Evolutionary conservation across 2,113 vertebrate species (phyloP).

Genomic region (Capreolus pygargus): DNA sequence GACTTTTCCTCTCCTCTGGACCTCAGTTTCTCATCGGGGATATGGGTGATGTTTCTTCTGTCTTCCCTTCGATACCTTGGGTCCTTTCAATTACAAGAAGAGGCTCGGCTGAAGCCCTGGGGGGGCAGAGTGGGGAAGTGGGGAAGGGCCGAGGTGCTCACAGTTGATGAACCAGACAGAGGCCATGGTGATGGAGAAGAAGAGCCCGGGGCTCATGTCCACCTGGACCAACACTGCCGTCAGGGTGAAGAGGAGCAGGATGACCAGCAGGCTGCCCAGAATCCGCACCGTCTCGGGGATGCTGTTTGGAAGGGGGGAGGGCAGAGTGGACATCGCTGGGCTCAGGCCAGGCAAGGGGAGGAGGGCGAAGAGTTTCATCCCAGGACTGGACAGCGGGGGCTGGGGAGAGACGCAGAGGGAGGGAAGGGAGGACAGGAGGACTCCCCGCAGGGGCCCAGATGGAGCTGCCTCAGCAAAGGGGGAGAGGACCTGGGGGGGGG

Average conservation of each 20-base stretch:
- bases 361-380: not conserved
- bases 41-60: not conserved
- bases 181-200: constrained; percentile 91
- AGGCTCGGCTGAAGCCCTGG: not conserved
- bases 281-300: constrained; percentile 85
- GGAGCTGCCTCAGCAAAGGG: not conserved
- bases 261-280: constrained; percentile 85
- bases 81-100: not conserved
- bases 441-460: not conserved
- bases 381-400: not conserved
- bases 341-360: not conserved
- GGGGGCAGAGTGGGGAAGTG: not conserved
- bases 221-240: constrained; percentile 87
- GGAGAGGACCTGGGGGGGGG: not conserved
- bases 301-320: constrained; percentile 69
- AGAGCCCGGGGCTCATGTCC: constrained; percentile 79
- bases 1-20: not conserved
- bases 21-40: not conserved
- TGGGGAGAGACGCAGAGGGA: fast-evolving
- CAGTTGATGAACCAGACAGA: constrained; percentile 94
- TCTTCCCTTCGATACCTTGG: not conserved
- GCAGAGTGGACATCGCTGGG: not conserved
- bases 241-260: constrained; percentile 87
- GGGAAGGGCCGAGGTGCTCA: constrained; percentile 69
- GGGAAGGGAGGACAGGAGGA: not conserved